Conservation (phyloP, 2,888 invertebrate species). For the Syrista parreyssii region DNA sequence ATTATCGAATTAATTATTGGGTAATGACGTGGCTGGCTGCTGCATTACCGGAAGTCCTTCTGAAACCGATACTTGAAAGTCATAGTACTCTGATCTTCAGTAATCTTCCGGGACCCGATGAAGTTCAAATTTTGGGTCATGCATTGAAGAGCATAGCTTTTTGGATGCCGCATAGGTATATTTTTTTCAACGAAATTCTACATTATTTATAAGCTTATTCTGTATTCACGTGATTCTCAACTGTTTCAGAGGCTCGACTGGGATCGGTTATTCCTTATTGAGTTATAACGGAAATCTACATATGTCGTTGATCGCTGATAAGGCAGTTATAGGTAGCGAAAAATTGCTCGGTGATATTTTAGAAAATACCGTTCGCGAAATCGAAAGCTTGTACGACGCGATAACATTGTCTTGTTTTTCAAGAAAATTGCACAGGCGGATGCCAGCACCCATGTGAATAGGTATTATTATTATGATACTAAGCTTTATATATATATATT, state of each 20-base stretch:
- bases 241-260: conserved; percentile 49
- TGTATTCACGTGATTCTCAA: background rate
- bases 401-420: conserved; percentile 41
- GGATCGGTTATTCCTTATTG: conserved; percentile 68
- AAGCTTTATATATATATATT: background rate
- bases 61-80: conserved; percentile 64
- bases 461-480: conserved; percentile 26
- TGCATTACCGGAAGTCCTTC: conserved; percentile 64
- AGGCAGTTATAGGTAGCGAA: conserved; percentile 61
- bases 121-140: conserved; percentile 63
- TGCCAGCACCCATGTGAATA: conserved; percentile 43
- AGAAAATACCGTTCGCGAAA: conserved; percentile 64
- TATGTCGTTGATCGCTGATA: conserved; percentile 67
- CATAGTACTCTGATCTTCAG: conserved; percentile 69
- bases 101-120: conserved; percentile 68
- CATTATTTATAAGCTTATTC: background rate
- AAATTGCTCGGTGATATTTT: conserved; percentile 63
- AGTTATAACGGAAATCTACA: conserved; percentile 68
- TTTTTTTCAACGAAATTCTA: background rate
- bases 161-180: conserved; percentile 70
- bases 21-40: conserved; percentile 66
- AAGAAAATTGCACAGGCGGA: conserved; percentile 26
- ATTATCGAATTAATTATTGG: conserved; percentile 68
- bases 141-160: conserved; percentile 67
- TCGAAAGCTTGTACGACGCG: conserved; percentile 52